These are phyloP conservation scores for Siniperca undulata DNA, from an alignment of 2,797 vertebrate species.

Conservation along the genomic window DNA sequence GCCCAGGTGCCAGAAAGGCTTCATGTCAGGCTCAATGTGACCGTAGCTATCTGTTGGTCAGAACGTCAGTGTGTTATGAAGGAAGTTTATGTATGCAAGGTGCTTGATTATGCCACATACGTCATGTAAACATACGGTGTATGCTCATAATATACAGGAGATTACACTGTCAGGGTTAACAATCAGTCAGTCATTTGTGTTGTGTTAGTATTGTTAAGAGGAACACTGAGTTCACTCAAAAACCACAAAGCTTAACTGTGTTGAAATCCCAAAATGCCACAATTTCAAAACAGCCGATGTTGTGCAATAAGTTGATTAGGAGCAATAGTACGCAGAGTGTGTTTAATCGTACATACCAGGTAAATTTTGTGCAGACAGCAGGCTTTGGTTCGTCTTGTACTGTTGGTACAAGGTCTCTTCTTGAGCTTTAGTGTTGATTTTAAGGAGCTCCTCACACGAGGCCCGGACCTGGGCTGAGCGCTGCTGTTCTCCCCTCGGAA, in stretches of 20 bases:
- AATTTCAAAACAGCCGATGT: background rate
- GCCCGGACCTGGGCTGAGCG: conserved; percentile 85
- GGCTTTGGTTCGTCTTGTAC: conserved; percentile 78
- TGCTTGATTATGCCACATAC: background rate
- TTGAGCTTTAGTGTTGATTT: conserved; percentile 78
- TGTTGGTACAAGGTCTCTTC: conserved; percentile 89
- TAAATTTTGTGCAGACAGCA: conserved; percentile 84
- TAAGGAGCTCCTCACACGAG: conserved; percentile 83
- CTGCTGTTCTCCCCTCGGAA: conserved; percentile 71
- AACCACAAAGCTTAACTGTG: background rate
- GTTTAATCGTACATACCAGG: conserved; percentile 86
- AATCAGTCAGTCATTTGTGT: background rate
- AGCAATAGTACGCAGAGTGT: background rate
- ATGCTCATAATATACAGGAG: background rate
- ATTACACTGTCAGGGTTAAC: background rate
- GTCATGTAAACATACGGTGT: background rate
- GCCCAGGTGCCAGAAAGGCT: conserved; percentile 88
- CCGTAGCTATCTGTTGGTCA: conserved; percentile 88
- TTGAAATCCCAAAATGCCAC: conserved; percentile 20
- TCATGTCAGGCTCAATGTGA: conserved; percentile 85
- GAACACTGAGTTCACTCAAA: background rate
- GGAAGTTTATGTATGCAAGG: background rate
- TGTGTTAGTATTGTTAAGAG: background rate
- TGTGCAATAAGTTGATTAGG: background rate
- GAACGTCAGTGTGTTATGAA: background rate